Conservation (phyloP, 1,140 invertebrate species). For the Neoseiulus cucumeris region DNA sequence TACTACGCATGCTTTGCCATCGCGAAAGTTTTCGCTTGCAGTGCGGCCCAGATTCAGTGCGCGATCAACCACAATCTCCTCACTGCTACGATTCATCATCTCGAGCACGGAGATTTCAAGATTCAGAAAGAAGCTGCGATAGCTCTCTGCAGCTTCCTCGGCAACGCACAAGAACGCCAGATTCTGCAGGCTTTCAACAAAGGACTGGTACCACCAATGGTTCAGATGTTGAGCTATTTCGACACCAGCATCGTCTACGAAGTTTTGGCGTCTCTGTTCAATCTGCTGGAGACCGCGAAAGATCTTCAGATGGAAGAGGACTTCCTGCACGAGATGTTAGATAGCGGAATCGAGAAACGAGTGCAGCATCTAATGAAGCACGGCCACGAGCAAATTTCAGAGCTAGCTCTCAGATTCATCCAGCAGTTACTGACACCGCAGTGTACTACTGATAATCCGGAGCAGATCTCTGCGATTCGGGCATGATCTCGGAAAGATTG, state of each 20-base stretch:
- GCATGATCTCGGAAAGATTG: no score
- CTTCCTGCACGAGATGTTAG: conserved; percentile 3
- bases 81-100: not conserved
- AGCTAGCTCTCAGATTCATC: no score
- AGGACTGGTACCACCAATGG: not conserved
- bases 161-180: not conserved
- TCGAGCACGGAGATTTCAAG: not conserved
- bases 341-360: not conserved
- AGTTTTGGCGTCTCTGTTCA: not conserved
- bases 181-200: not conserved
- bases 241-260: not conserved
- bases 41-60: not conserved
- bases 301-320: not conserved
- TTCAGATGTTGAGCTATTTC: not conserved
- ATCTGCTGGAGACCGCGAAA: not conserved
- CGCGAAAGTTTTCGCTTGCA: not conserved
- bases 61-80: not conserved
- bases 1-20: not conserved
- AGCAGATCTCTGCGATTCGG: no score
- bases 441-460: no score
- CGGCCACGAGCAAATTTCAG: no score
- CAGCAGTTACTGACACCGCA: no score
- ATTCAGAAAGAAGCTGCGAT: not conserved
- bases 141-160: not conserved
- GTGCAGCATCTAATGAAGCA: no score